A percentile compares a stretch with the other conserved stretches of the same genome.
Conservation (phyloP, 2,113 vertebrate species). For the Probosciger aterrimus region DNA sequence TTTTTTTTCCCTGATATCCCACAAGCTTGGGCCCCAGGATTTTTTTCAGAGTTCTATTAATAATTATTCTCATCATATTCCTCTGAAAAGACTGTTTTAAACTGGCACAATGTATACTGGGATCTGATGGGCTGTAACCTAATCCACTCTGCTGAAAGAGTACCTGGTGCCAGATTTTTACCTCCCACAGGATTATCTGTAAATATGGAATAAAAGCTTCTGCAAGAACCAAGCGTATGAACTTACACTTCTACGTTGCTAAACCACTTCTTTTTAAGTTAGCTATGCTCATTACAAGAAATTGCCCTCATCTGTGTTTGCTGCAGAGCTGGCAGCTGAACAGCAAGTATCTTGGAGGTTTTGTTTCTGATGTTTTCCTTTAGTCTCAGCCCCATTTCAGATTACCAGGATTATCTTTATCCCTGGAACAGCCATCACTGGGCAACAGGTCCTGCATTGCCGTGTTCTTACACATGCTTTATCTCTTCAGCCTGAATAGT, state of each 20-base stretch:
- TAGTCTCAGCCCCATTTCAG: background rate
- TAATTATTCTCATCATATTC: background rate
- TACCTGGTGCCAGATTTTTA: background rate
- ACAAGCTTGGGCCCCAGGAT: background rate
- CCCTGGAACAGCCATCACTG: background rate
- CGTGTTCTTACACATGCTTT: background rate
- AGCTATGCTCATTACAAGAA: background rate
- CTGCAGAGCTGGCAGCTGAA: background rate
- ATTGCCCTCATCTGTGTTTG: background rate
- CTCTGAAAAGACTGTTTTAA: background rate
- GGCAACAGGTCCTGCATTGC: background rate
- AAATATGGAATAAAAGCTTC: background rate
- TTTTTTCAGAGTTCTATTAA: background rate
- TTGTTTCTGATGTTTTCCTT: background rate
- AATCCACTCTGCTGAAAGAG: background rate
- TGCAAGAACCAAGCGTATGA: background rate
- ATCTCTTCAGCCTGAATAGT: background rate
- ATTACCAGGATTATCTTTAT: background rate
- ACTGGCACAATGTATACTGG: background rate
- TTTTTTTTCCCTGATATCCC: background rate
- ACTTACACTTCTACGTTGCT: background rate
- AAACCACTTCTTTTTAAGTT: background rate
- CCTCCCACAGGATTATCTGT: background rate
- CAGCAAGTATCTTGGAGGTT: background rate
- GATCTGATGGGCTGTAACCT: background rate